A percentile compares a stretch with the other conserved stretches of the same genome.
Evolutionary conservation across 2,888 invertebrate genomes (phyloP).

Genomic region (Sarcophaga carnaria): DNA sequence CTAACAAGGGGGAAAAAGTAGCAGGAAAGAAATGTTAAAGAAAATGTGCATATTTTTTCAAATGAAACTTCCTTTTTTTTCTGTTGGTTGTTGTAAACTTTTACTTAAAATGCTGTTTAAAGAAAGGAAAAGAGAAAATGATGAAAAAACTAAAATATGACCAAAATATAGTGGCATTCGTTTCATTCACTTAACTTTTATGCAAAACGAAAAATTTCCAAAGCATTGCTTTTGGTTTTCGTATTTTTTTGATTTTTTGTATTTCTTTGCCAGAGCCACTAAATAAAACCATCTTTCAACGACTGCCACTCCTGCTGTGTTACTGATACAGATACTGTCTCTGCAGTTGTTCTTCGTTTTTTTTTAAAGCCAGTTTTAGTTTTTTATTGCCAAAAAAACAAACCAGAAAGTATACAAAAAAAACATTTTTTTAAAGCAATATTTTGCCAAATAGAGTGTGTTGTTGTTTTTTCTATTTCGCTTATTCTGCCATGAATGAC

Average conservation of each 20-base stretch:
- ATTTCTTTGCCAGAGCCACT: conserved; percentile 22
- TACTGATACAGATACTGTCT: conserved; percentile 14
- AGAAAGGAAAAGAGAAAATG: neutral
- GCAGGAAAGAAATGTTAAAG: neutral
- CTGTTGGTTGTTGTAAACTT: too few species aligned
- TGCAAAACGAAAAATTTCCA: conserved; percentile 11
- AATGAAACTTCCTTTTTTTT: too few species aligned
- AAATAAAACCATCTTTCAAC: conserved; percentile 6
- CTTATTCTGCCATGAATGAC: neutral
- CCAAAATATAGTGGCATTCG: conserved; percentile 46
- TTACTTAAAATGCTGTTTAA: neutral
- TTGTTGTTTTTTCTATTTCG: neutral
- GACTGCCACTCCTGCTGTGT: conserved; percentile 6
- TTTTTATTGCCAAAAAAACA: conserved; percentile 33
- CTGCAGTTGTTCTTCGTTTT: neutral
- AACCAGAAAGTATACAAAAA: too few species aligned
- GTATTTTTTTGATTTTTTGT: neutral
- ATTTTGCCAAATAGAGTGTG: neutral
- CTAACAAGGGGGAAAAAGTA: neutral
- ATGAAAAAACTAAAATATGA: conserved; percentile 40
- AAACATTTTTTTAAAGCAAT: neutral
- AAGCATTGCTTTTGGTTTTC: neutral
- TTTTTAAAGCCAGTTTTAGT: conserved; percentile 6
- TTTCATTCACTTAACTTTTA: conserved; percentile 40
- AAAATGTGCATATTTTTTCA: neutral